These are phyloP conservation scores for Hydrotaea cyrtoneurina DNA, from an alignment of 2,888 invertebrate genomes.

Conservation along the genomic window DNA sequence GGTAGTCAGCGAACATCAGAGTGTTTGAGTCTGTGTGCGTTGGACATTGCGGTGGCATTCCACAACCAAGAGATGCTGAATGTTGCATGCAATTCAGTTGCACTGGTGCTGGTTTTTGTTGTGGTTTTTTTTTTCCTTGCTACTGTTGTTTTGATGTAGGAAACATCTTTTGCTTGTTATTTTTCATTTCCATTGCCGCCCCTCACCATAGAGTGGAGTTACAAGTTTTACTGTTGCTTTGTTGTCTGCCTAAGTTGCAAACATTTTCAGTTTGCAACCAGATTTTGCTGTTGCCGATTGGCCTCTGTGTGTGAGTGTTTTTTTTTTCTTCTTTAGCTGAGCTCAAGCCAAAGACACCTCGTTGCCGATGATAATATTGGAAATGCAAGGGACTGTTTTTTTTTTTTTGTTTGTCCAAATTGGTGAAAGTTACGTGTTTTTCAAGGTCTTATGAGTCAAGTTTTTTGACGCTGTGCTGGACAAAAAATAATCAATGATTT, in stretches of 20 bases:
- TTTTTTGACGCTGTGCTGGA: not conserved
- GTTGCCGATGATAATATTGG: not conserved
- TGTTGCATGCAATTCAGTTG: conserved; percentile 37
- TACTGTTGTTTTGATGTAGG: conserved; percentile 4
- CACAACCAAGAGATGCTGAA: conserved; percentile 23
- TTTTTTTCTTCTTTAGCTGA: conserved; percentile 5
- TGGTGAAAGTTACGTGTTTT: conserved; percentile 67
- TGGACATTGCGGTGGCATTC: conserved; percentile 44
- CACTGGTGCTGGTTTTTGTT: conserved; percentile 13
- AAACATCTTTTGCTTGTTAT: conserved; percentile 20
- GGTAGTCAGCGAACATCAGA: not conserved
- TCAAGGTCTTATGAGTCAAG: conserved; percentile 65
- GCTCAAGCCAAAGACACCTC: conserved; percentile 26
- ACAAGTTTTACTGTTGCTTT: conserved; percentile 55
- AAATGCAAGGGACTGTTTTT: conserved; percentile 8
- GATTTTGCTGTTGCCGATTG: conserved; percentile 15
- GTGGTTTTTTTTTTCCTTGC: not conserved
- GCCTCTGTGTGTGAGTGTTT: conserved; percentile 13
- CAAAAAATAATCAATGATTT: not conserved
- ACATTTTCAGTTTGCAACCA: conserved; percentile 3
- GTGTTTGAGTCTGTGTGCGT: conserved; percentile 66
- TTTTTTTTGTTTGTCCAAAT: conserved; percentile 24
- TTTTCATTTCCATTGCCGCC: conserved; percentile 9
- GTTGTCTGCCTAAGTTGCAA: conserved; percentile 53
- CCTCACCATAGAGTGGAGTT: conserved; percentile 32